Percentiles rank a stretch among this genome's conserved stretches.
Conservation (phyloP, 2,797 vertebrate genomes). For the Monodelphis domestica region DNA sequence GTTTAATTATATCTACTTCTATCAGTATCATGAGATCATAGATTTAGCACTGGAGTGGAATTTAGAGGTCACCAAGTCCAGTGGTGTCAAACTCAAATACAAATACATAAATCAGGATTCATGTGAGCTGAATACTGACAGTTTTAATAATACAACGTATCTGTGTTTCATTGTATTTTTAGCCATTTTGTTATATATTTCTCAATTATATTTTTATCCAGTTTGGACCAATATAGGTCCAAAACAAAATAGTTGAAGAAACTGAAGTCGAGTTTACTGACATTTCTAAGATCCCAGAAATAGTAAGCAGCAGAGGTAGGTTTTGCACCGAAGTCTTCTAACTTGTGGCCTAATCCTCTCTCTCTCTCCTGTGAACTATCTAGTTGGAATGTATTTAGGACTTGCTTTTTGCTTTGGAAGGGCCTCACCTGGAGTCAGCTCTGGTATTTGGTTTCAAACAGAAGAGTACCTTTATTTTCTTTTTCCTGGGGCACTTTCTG, state of each 20-base stretch:
- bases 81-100: not conserved
- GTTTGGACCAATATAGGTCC: not conserved
- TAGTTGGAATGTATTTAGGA: not conserved
- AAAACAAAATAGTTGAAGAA: not conserved
- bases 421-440: slow-evolving; percentile 35
- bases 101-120: not conserved
- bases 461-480: slow-evolving; percentile 49
- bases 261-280: not conserved
- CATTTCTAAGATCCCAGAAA: not conserved
- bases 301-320: not conserved
- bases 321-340: not conserved
- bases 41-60: not conserved
- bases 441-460: slow-evolving; percentile 13
- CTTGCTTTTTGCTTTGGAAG: slow-evolving; percentile 31
- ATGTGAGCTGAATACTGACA: not conserved
- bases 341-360: not conserved
- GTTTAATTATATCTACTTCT: slow-evolving; percentile 43
- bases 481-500: slow-evolving; percentile 63
- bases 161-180: not conserved
- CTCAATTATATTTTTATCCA: not conserved
- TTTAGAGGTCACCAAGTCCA: not conserved
- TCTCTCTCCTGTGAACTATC: not conserved
- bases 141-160: not conserved
- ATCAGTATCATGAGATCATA: slow-evolving; percentile 32
- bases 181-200: not conserved